phyloP scores from a whole-genome alignment of 2,888 invertebrate genomes.

The Caenorhabditis drosophilae region DNA sequence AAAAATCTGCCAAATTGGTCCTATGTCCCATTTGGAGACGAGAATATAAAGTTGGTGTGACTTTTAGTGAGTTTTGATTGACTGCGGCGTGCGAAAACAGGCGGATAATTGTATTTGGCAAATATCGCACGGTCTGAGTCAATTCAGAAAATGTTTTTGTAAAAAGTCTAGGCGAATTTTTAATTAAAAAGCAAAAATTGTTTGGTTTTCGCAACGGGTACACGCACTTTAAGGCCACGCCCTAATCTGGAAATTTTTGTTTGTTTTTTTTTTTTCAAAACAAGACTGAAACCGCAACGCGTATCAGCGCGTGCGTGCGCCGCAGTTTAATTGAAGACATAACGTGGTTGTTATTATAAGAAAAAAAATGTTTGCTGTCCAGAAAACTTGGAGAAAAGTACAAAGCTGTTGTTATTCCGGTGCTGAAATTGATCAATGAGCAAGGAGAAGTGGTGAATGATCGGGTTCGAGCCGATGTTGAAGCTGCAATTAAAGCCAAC shows the following conservation, averaged over 20 bases:
- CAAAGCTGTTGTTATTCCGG: slow-evolving; percentile 56
- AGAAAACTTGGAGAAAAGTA: slow-evolving; percentile 56
- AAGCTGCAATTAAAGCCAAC: slow-evolving; percentile 40
- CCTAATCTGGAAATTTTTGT: too few species aligned
- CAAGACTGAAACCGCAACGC: too few species aligned
- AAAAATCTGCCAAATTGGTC: slow-evolving; percentile 60
- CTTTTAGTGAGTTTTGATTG: not conserved
- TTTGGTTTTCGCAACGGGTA: not conserved
- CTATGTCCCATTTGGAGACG: slow-evolving; percentile 60
- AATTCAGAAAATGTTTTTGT: not conserved
- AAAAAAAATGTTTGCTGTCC: slow-evolving; percentile 13
- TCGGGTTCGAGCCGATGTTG: slow-evolving; percentile 51
- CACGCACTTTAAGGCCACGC: too few species aligned
- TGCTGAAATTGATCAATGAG: slow-evolving; percentile 49
- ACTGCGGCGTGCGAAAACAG: not conserved
- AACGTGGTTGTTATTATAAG: too few species aligned
- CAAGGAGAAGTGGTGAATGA: slow-evolving; percentile 58
- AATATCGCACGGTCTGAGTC: too few species aligned
- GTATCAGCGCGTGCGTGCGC: too few species aligned
- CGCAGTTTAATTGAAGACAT: too few species aligned
- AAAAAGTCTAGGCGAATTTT: not conserved
- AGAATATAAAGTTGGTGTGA: slow-evolving; percentile 49
- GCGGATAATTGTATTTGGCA: too few species aligned
- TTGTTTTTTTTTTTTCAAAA: too few species aligned
- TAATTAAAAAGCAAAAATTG: not conserved